A percentile compares a stretch with the other conserved stretches of the same genome.
Conservation (phyloP, 2,888 invertebrate genomes). For the Rotaria macrura region DNA sequence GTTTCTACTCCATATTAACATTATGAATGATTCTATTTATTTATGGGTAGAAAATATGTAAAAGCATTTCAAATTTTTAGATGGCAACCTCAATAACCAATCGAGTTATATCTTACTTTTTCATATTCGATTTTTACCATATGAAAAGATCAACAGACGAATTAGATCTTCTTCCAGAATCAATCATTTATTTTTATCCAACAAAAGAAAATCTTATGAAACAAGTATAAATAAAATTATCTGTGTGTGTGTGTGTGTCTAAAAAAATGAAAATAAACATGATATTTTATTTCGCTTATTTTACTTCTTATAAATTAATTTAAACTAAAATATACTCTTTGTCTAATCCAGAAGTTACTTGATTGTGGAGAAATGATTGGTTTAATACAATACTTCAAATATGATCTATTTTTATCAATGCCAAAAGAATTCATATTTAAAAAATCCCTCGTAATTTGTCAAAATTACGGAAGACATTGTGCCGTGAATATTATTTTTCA, state of each 20-base stretch:
- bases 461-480: background rate
- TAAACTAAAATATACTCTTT: background rate
- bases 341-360: background rate
- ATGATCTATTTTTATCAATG: background rate
- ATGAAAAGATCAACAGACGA: background rate
- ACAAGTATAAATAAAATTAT: background rate
- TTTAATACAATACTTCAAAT: background rate
- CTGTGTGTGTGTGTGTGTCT: too few relatives aligned
- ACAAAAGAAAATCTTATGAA: background rate
- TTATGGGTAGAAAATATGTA: too few relatives aligned
- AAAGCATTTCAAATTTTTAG: background rate
- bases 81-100: background rate
- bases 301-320: background rate
- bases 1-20: too few relatives aligned
- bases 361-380: conserved; percentile 2
- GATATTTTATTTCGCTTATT: background rate
- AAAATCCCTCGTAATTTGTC: background rate
- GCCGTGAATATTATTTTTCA: background rate
- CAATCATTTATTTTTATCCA: background rate
- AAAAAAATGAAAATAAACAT: background rate
- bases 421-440: background rate
- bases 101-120: background rate
- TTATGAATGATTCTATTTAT: too few relatives aligned
- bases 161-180: background rate
- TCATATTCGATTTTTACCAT: conserved; percentile 16